phyloP scores from a whole-genome alignment of 2,888 invertebrate species.

The Erebia ligea region DNA sequence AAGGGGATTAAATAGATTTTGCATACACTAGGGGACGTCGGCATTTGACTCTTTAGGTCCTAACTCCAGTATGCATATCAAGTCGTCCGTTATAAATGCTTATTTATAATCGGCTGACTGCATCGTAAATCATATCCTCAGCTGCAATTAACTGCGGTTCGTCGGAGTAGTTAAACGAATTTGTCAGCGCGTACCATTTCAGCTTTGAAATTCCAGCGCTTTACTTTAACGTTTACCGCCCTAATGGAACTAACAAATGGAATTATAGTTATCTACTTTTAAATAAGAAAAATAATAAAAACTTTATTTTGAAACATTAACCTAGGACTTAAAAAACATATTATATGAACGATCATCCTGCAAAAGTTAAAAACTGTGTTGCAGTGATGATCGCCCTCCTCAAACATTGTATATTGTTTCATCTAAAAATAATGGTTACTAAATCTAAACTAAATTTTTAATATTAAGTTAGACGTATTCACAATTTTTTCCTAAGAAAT shows the following conservation, averaged over 20 bases:
- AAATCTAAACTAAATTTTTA: no score
- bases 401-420: no score
- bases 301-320: no score
- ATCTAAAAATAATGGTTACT: no score
- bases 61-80: background rate
- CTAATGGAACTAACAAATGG: background rate
- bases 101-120: constrained; percentile 6
- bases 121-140: constrained; percentile 9
- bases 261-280: background rate
- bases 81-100: constrained; percentile 11
- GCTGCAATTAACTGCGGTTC: constrained; percentile 11
- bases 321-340: no score
- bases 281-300: no score
- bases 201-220: background rate
- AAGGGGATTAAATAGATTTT: constrained; percentile 32
- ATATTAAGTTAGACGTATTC: no score
- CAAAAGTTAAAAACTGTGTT: no score
- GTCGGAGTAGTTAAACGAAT: constrained; percentile 13
- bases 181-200: background rate
- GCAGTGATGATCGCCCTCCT: no score
- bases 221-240: background rate
- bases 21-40: constrained; percentile 19
- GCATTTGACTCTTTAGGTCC: background rate
- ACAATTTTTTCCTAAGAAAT: no score
- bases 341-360: no score